These are phyloP conservation scores for Aphidius ervi DNA, from an alignment of 1,140 invertebrate species.

Conservation along the genomic window DNA sequence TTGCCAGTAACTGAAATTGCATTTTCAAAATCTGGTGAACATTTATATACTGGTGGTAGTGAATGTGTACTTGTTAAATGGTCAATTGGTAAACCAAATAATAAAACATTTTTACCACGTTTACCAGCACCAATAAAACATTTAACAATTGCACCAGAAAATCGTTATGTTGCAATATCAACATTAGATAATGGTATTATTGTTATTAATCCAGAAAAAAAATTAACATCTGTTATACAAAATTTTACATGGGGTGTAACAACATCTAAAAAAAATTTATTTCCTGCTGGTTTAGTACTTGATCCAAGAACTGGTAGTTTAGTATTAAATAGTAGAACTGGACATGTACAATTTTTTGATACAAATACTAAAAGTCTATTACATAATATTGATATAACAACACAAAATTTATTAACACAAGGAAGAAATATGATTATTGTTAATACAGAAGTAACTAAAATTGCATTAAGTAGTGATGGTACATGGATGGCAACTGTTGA, in stretches of 20 bases:
- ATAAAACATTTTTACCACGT: conserved; percentile 68
- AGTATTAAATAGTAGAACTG: conserved; percentile 72
- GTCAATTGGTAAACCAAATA: conserved; percentile 56
- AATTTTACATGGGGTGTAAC: conserved; percentile 62
- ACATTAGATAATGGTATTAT: conserved; percentile 73
- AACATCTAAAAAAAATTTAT: conserved; percentile 45
- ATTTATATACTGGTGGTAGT: conserved; percentile 71
- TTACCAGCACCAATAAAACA: conserved; percentile 67
- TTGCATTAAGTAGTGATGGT: conserved; percentile 64
- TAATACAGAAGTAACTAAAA: conserved; percentile 67
- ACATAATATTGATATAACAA: conserved; percentile 73
- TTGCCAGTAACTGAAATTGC: conserved; percentile 65
- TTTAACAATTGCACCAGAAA: conserved; percentile 64
- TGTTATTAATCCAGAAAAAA: conserved; percentile 61
- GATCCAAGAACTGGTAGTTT: conserved; percentile 66
- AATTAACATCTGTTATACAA: conserved; percentile 61
- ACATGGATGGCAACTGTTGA: conserved; percentile 79
- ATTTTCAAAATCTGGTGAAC: conserved; percentile 65
- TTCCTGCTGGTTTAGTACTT: conserved; percentile 62
- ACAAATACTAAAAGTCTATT: conserved; percentile 63
- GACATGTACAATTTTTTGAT: conserved; percentile 79
- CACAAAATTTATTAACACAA: conserved; percentile 67
- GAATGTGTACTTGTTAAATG: conserved; percentile 81
- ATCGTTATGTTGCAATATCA: conserved; percentile 62
- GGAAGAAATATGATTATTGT: conserved; percentile 58